These are phyloP conservation scores for Pachyseris speciosa DNA, from an alignment of 64 coral and sea anemone genomes.

Conservation along the genomic window DNA sequence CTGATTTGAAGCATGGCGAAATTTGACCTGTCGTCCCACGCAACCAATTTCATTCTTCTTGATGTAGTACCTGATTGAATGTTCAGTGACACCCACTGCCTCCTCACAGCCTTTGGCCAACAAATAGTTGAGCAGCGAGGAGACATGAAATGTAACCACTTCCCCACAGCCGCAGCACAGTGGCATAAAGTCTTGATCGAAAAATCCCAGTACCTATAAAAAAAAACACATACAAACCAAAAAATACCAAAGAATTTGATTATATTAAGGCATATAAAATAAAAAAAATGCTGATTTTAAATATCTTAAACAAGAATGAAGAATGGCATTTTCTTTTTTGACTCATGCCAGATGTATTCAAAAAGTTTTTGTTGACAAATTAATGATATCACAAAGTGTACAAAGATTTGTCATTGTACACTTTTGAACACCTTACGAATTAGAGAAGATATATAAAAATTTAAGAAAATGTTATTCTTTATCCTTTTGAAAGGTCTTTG, in stretches of 20 bases:
- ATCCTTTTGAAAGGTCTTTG: too few relatives aligned
- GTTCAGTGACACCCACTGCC: neutral
- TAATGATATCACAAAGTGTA: too few relatives aligned
- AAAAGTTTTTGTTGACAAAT: too few relatives aligned
- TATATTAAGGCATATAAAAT: neutral
- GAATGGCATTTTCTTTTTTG: too few relatives aligned
- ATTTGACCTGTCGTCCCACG: neutral
- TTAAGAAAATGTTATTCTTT: too few relatives aligned
- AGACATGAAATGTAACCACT: conserved; percentile 5
- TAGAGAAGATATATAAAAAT: too few relatives aligned
- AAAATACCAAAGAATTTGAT: neutral
- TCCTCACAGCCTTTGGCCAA: neutral
- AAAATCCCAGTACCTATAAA: neutral
- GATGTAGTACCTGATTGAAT: neutral
- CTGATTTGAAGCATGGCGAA: neutral
- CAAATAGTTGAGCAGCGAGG: neutral
- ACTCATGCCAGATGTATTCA: too few relatives aligned
- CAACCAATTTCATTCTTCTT: neutral
- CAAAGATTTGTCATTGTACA: too few relatives aligned
- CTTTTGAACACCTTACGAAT: too few relatives aligned
- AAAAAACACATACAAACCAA: neutral
- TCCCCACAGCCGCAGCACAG: neutral
- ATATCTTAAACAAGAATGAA: too few relatives aligned
- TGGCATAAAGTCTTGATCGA: neutral
- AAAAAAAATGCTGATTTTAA: neutral